Conservation (phyloP, 2,113 vertebrate genomes). For the Albula glossodonta region DNA sequence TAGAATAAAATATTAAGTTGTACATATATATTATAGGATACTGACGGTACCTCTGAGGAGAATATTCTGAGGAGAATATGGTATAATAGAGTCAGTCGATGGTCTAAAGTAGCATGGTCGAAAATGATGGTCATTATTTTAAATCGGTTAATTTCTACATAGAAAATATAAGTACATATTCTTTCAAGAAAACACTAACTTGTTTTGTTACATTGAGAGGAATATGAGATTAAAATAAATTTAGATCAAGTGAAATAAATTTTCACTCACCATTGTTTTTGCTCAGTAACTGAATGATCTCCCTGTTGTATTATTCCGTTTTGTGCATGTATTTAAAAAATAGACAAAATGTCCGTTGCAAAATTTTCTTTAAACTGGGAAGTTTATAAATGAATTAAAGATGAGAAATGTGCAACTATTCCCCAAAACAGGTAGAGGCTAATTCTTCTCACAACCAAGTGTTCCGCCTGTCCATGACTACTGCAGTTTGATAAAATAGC, state of each 20-base stretch:
- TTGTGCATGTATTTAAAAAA: not conserved
- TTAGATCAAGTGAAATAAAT: not conserved
- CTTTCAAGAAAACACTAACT: too few species aligned
- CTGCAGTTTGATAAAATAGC: not conserved
- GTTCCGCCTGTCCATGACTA: slow-evolving; percentile 30
- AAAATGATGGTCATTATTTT: too few species aligned
- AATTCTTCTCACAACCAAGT: slow-evolving; percentile 36
- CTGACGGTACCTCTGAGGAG: too few species aligned
- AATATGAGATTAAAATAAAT: too few species aligned
- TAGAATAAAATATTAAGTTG: too few species aligned
- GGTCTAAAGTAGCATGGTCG: too few species aligned
- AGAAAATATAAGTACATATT: too few species aligned
- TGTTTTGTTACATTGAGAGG: too few species aligned
- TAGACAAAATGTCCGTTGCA: not conserved
- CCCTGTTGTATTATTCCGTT: slow-evolving; percentile 15
- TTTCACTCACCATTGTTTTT: slow-evolving; percentile 36
- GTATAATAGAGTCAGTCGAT: too few species aligned
- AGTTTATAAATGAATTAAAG: not conserved
- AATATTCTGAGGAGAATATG: too few species aligned
- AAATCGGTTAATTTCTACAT: too few species aligned
- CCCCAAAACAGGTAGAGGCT: not conserved
- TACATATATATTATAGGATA: too few species aligned
- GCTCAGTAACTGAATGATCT: not conserved
- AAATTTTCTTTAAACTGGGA: not conserved
- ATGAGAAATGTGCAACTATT: not conserved